Evolutionary conservation across 2,113 vertebrate species (phyloP).

Genomic region (Siniperca chuatsi): DNA sequence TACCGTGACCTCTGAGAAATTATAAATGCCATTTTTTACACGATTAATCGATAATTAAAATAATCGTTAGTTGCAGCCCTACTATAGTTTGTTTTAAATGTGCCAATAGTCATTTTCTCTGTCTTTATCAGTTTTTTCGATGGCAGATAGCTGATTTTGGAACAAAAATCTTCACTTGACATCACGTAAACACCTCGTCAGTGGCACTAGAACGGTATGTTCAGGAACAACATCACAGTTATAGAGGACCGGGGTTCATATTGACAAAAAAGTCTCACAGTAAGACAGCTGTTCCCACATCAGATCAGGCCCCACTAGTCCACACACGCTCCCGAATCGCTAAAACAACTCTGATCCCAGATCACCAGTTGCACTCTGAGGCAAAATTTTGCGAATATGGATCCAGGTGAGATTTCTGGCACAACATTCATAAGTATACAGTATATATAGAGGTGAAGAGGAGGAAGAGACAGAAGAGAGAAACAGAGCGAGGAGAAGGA

Average conservation of each 20-base stretch:
- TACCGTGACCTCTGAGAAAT: background rate
- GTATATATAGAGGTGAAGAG: conserved; percentile 69
- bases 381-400: conserved; percentile 46
- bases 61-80: background rate
- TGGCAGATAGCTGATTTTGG: conserved; percentile 50
- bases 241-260: conserved; percentile 52
- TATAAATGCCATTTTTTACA: background rate
- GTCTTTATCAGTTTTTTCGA: conserved; percentile 1
- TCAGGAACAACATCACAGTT: conserved; percentile 69
- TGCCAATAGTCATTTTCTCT: conserved; percentile 17
- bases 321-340: background rate
- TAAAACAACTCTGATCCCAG: conserved; percentile 2
- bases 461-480: conserved; percentile 49
- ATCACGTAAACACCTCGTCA: conserved; percentile 66
- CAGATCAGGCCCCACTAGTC: conserved; percentile 1
- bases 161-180: conserved; percentile 66
- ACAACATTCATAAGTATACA: conserved; percentile 74
- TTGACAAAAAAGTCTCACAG: conserved; percentile 46
- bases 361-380: conserved; percentile 43
- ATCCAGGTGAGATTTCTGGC: conserved; percentile 69
- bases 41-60: background rate
- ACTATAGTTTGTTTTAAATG: conserved; percentile 17
- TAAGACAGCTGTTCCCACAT: conserved; percentile 7
- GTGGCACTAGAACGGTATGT: conserved; percentile 67
- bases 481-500: conserved; percentile 51